Base-by-base conservation (phyloP, 2,888 invertebrate species). In the Orthosia gracilis region DNA sequence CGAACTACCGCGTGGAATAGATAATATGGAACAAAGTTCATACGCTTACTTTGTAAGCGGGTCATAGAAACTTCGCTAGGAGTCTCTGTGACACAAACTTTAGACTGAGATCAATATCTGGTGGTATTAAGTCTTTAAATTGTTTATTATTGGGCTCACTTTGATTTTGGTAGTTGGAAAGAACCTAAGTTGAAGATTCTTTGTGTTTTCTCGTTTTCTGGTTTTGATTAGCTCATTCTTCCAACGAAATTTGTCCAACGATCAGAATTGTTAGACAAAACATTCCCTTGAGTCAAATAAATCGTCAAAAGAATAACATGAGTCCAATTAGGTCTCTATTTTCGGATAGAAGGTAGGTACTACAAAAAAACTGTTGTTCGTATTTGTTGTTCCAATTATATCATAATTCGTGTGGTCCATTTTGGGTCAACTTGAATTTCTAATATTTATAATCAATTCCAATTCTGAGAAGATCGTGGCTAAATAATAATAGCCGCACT, bases 11-110 rank as follows among this genome's bases (percentile, higher is more conserved):
- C 85, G 78, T 83, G 82, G 82, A 85, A 87, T 85, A 88, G 87
- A 88, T 90, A 89, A 89, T 89, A 83, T 67, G 80, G 76, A 82
- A 72, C 87, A 78, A 87, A 89, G 81, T 88, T 89, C 62, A 72
- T 65, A 80, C 83, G 80, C 68, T 85, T 80, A 78, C 75, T 85
- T 64, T 55, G 63, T 17, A 66, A 70, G 52, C 23, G 68, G 61
- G 59, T 47, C 65, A 59, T 15, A 73, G 64, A 63, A 86, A 82
- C 80, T 83, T 62, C 31, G 9, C 58, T 57, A 52, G 69, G 49
- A 69, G 17, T 69, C 81, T 62, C 67, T 66, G 73, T 21, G 61
- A 74, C 65, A 64, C 31, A 58, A 79, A 84, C 62, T 83, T 84
- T 40, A 23, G 26, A 49, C 40, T 55, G 5, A 73, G 80, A 81